A percentile compares a stretch with the other conserved stretches of the same genome.
Evolutionary conservation across 1,140 invertebrate genomes (phyloP).

Genomic region (Macrobrachium nipponense): DNA sequence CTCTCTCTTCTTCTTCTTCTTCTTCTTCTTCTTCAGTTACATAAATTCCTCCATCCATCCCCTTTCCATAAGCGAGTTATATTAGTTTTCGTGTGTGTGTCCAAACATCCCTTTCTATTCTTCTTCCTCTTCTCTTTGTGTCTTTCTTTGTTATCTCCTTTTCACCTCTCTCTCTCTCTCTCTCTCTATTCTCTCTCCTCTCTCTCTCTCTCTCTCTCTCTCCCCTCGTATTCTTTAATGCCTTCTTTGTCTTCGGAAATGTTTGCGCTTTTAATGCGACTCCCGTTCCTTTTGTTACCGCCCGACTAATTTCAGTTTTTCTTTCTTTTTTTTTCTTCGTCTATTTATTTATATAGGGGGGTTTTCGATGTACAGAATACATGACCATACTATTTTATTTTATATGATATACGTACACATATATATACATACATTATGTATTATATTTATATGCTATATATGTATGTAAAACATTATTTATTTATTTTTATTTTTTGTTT

Average conservation of each 20-base stretch:
- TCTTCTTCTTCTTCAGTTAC: neutral
- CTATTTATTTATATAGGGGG: no score
- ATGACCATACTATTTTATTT: no score
- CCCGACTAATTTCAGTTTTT: no score
- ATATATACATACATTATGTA: slow-evolving; percentile 3
- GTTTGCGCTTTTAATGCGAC: neutral
- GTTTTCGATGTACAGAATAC: no score
- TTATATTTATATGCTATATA: no score
- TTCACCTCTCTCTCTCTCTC: no score
- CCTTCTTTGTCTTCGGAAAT: slow-evolving; percentile 13
- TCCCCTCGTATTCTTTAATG: neutral
- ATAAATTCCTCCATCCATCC: neutral
- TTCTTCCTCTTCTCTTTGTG: no score
- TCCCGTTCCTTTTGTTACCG: neutral
- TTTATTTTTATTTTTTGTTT: no score
- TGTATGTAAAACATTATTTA: no score
- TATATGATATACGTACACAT: neutral
- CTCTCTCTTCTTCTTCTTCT: neutral
- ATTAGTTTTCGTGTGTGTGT: neutral
- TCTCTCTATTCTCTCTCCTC: neutral
- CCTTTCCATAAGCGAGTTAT: neutral
- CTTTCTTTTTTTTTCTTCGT: no score
- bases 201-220: no score
- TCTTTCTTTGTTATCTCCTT: neutral
- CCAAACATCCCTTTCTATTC: neutral